These are phyloP conservation scores for Saturnia japonica DNA, from an alignment of 2,888 invertebrate genomes.

Conservation along the genomic window DNA sequence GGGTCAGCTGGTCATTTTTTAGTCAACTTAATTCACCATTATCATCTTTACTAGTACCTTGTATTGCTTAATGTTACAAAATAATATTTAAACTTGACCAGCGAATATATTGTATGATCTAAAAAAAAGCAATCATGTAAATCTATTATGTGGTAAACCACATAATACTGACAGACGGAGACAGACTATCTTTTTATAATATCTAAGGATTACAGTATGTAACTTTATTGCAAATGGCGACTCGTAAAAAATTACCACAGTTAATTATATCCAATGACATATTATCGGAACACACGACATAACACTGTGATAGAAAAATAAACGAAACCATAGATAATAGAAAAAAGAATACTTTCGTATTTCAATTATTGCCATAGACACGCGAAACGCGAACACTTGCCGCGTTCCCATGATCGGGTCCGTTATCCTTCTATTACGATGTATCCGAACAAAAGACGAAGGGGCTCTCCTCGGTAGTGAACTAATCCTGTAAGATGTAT, in stretches of 20 bases:
- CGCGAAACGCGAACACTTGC: conserved; percentile 65
- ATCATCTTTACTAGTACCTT: neutral
- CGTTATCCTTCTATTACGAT: conserved; percentile 2
- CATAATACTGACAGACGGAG: neutral
- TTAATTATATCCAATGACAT: conserved; percentile 45
- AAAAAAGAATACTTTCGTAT: conserved; percentile 41
- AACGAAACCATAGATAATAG: conserved; percentile 49
- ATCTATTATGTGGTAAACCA: too few species aligned
- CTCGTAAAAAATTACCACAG: conserved; percentile 27
- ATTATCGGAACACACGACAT: conserved; percentile 62
- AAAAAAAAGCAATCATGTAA: neutral
- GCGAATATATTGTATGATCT: neutral
- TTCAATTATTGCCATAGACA: conserved; percentile 70
- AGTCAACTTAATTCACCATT: neutral
- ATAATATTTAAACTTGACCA: neutral
- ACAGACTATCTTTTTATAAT: neutral
- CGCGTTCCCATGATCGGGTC: conserved; percentile 65
- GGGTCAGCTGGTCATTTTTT: neutral
- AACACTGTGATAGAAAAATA: conserved; percentile 55
- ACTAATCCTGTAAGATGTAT: conserved; percentile 53
- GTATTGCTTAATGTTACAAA: neutral
- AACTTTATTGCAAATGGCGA: conserved; percentile 11
- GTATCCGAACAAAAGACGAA: conserved; percentile 28
- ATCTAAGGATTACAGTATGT: neutral
- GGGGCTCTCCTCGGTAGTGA: conserved; percentile 22